phyloP scores from a whole-genome alignment of 2,113 vertebrate species.

The Hydropotes inermis region DNA sequence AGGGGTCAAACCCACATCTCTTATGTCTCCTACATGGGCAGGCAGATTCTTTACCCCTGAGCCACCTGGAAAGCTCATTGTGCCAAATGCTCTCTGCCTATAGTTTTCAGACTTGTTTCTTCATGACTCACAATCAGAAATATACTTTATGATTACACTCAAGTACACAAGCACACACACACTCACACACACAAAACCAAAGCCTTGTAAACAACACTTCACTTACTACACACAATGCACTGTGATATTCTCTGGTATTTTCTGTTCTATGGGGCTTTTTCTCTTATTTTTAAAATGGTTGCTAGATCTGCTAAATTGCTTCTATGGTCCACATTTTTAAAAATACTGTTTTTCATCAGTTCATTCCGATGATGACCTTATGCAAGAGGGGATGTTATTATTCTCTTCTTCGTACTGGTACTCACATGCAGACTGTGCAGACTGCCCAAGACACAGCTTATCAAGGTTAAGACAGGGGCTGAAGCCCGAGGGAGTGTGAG shows the following conservation, averaged over 20 bases:
- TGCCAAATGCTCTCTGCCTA: neutral
- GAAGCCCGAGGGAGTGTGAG: rapidly evolving
- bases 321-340: neutral
- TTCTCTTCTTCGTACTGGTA: rapidly evolving
- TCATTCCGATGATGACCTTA: neutral
- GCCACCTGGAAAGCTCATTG: neutral
- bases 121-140: neutral
- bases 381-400: rapidly evolving
- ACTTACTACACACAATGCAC: rapidly evolving
- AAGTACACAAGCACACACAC: too few relatives aligned
- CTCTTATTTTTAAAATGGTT: neutral
- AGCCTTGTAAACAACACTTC: neutral
- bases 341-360: neutral
- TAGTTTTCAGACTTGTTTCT: neutral
- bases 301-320: neutral
- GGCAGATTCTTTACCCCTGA: neutral
- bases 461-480: neutral
- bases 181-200: neutral
- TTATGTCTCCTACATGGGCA: neutral
- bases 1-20: neutral
- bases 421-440: neutral
- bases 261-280: neutral
- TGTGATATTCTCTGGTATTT: neutral
- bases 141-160: neutral
- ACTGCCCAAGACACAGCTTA: neutral